Evolutionary conservation across 2,113 vertebrate genomes (phyloP).

Genomic region (Psammodynastes pulverulentus): DNA sequence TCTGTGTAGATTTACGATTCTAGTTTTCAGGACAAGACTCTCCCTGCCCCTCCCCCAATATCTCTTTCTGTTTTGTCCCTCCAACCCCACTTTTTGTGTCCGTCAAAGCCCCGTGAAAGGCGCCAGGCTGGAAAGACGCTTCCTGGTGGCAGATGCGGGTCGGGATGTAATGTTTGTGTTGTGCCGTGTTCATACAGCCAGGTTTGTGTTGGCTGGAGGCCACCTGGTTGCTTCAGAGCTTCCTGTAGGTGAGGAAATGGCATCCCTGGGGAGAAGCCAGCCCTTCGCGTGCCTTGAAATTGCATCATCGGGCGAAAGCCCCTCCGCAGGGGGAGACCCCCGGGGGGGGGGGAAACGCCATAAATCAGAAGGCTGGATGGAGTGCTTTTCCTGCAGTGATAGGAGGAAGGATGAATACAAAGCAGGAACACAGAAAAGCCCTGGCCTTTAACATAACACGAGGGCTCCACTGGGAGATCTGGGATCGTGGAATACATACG

Average conservation of each 20-base stretch:
- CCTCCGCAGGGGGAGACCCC: background rate
- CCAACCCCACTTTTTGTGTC: slow-evolving; percentile 1
- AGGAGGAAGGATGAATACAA: background rate
- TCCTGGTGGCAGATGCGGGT: slow-evolving; percentile 62
- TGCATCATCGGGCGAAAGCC: background rate
- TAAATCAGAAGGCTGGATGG: slow-evolving; percentile 23
- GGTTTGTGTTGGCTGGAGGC: slow-evolving; percentile 64
- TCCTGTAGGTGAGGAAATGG: slow-evolving; percentile 58
- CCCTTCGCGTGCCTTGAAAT: slow-evolving; percentile 59
- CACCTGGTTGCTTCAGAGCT: slow-evolving; percentile 53
- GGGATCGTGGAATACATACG: background rate
- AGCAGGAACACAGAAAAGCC: slow-evolving; percentile 4
- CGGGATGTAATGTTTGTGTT: slow-evolving; percentile 50
- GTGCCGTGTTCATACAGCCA: slow-evolving; percentile 60
- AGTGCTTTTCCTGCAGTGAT: background rate
- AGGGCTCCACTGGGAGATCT: slow-evolving; percentile 11
- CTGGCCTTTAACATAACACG: background rate
- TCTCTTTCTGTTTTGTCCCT: background rate
- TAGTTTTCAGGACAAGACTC: background rate
- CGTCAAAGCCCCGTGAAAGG: slow-evolving; percentile 35
- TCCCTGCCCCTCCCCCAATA: too few species aligned
- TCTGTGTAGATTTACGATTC: background rate
- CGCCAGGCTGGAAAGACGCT: slow-evolving; percentile 40
- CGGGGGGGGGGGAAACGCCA: slow-evolving; percentile 17
- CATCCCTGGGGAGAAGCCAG: slow-evolving; percentile 60